These are phyloP conservation scores for Apteryx mantelli DNA, from an alignment of 2,113 vertebrate species.

Conservation along the genomic window DNA sequence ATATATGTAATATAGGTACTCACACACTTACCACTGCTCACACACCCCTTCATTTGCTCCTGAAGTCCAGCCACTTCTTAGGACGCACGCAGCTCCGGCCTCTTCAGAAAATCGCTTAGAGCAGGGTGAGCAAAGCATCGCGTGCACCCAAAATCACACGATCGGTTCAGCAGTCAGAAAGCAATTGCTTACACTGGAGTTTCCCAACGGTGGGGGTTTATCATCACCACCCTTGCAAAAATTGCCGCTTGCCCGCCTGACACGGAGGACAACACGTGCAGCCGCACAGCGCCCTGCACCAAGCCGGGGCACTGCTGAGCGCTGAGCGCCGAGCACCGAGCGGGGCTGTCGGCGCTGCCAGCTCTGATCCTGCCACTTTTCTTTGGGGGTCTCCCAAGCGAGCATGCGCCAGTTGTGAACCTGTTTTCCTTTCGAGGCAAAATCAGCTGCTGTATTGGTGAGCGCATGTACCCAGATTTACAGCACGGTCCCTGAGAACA, in stretches of 20 bases:
- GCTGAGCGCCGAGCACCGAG: not conserved
- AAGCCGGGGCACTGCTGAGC: not conserved
- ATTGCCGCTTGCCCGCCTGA: not conserved
- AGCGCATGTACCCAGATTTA: not conserved
- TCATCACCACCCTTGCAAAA: not conserved
- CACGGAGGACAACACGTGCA: not conserved
- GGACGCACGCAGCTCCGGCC: not conserved
- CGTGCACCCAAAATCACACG: fast-evolving
- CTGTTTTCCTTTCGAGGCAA: not conserved
- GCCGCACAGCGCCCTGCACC: not conserved
- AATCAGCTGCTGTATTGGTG: not conserved
- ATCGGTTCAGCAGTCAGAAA: fast-evolving
- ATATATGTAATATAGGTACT: fast-evolving
- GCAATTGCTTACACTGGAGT: fast-evolving
- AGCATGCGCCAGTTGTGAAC: too few species aligned
- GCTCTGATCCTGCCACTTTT: not conserved
- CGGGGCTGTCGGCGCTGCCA: too few species aligned
- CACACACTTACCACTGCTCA: not conserved
- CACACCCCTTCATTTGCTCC: not conserved
- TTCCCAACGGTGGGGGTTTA: not conserved
- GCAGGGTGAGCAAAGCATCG: not conserved
- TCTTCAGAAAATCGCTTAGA: not conserved
- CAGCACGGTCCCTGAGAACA: not conserved
- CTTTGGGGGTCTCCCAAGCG: not conserved
- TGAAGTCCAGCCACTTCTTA: not conserved